Percentiles rank a stretch among this genome's conserved stretches.
These are phyloP conservation scores for Oncorhynchus gorbuscha DNA, from an alignment of 2,113 vertebrate species.

Conservation along the genomic window DNA sequence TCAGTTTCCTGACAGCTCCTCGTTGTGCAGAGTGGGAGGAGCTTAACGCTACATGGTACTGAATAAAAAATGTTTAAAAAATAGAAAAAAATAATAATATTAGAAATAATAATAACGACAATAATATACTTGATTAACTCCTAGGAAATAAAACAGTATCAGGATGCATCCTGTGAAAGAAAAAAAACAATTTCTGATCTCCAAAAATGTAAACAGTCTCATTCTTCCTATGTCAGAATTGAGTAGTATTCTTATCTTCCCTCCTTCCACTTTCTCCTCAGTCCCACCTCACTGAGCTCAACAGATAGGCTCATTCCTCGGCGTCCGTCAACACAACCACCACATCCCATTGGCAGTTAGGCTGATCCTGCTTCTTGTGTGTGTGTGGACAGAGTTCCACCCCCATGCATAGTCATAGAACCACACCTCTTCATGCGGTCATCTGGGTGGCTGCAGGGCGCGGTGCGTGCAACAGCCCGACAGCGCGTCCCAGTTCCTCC, in stretches of 20 bases:
- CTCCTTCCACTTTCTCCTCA: constrained; percentile 7
- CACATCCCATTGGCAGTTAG: constrained; percentile 10
- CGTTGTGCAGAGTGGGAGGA: constrained; percentile 48
- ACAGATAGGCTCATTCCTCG: constrained; percentile 24
- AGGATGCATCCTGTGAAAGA: constrained; percentile 77
- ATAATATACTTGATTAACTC: constrained; percentile 82
- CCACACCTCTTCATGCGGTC: constrained; percentile 55
- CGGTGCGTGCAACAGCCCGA: constrained; percentile 80
- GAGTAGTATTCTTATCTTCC: constrained; percentile 16
- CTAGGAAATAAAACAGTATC: constrained; percentile 80
- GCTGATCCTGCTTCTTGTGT: background rate
- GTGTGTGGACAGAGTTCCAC: constrained; percentile 32
- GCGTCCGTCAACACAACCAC: constrained; percentile 23
- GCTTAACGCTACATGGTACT: constrained; percentile 72
- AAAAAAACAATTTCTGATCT: constrained; percentile 59
- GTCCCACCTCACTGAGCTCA: constrained; percentile 32
- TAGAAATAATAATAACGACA: constrained; percentile 55
- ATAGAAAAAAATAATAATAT: constrained; percentile 64
- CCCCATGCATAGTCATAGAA: constrained; percentile 29
- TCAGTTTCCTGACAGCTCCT: constrained; percentile 53
- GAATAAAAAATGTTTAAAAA: constrained; percentile 65
- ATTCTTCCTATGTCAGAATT: constrained; percentile 65
- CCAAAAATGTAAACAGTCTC: constrained; percentile 94
- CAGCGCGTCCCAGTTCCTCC: constrained; percentile 95
- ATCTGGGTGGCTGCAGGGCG: constrained; percentile 83